Evolutionary conservation across 2,113 vertebrate species (phyloP).

Genomic region (Rana temporaria): DNA sequence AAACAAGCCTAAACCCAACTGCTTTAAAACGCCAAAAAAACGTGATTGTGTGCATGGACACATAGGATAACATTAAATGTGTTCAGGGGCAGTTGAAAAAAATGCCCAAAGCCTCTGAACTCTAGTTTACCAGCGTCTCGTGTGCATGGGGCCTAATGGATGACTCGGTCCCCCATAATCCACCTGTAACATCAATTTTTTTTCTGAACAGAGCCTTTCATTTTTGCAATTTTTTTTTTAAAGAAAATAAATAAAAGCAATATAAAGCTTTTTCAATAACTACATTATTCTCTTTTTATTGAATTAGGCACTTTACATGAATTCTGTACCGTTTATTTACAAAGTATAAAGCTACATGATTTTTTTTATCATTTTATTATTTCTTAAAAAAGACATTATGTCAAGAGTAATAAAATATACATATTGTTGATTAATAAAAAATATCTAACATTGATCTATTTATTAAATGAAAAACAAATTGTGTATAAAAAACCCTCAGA

Average conservation of each 20-base stretch:
- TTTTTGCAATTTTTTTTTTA: background rate
- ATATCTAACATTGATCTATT: constrained; percentile 53
- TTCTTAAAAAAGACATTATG: constrained; percentile 43
- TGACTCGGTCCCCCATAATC: too few relatives aligned
- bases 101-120: too few relatives aligned
- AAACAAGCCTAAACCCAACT: too few relatives aligned
- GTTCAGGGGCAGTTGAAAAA: too few relatives aligned
- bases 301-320: constrained; percentile 57
- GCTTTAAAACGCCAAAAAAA: too few relatives aligned
- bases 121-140: too few relatives aligned
- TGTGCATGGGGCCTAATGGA: too few relatives aligned
- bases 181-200: too few relatives aligned
- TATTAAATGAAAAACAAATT: constrained; percentile 34
- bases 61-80: too few relatives aligned
- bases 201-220: too few relatives aligned
- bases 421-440: constrained; percentile 55
- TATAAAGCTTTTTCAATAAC: constrained; percentile 10
- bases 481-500: constrained; percentile 37
- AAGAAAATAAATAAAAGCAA: background rate
- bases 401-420: constrained; percentile 57
- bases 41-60: too few relatives aligned
- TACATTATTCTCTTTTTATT: constrained; percentile 54
- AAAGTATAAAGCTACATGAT: constrained; percentile 55
- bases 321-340: constrained; percentile 52
- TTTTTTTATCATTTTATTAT: constrained; percentile 46